A percentile compares a stretch with the other conserved stretches of the same genome.
These are phyloP conservation scores for Furnarius figulus DNA, from an alignment of 2,113 vertebrate species.

Conservation along the genomic window DNA sequence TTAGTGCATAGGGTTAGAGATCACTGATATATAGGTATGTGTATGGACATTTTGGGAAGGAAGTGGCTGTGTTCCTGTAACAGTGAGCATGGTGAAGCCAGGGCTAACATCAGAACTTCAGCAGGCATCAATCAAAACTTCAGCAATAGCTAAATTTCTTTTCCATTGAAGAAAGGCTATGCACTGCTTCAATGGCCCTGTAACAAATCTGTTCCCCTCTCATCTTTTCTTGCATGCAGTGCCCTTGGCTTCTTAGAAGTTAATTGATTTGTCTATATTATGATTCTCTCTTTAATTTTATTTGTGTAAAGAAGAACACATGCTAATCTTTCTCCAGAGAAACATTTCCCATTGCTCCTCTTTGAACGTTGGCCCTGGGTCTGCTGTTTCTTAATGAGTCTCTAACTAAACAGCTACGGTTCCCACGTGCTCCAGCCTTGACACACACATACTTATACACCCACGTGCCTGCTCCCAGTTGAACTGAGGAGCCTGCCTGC, in stretches of 20 bases:
- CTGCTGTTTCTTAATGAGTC: constrained; percentile 7
- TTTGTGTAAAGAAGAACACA: constrained; percentile 31
- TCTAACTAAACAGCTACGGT: not conserved
- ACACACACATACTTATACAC: not conserved
- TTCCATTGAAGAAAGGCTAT: not conserved
- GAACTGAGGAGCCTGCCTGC: not conserved
- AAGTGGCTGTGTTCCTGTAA: not conserved
- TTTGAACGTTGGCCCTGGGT: constrained; percentile 24
- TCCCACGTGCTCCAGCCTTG: constrained; percentile 31
- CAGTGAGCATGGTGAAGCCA: not conserved
- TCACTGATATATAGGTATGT: not conserved
- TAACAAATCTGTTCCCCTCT: not conserved
- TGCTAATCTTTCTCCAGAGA: constrained; percentile 33
- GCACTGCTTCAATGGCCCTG: not conserved
- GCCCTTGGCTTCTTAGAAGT: constrained; percentile 47
- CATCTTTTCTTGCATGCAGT: not conserved
- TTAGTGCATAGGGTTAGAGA: not conserved
- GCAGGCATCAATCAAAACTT: not conserved
- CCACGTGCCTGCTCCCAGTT: not conserved
- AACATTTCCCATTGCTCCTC: not conserved
- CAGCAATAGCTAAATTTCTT: not conserved
- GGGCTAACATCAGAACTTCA: not conserved
- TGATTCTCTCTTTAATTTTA: constrained; percentile 41
- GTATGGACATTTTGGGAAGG: not conserved
- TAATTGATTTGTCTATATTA: constrained; percentile 53